Evolutionary conservation across 2,797 vertebrate species (phyloP), one percentile per base, ranked within the genome.

Genomic region (Siniperca scherzeri): DNA sequence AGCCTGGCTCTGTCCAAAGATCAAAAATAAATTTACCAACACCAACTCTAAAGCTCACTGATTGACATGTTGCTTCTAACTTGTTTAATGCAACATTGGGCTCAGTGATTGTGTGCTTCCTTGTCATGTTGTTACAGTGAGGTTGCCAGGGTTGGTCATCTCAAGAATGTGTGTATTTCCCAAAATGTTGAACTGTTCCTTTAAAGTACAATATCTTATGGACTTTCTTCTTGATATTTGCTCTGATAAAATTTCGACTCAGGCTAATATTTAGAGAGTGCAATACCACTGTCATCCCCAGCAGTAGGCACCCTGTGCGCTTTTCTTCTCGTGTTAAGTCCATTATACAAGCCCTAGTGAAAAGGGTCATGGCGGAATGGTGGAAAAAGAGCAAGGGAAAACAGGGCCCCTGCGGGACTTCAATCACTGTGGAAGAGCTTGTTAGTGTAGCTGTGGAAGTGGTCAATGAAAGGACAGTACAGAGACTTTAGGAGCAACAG

Each of bases 371-470:
- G 33, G 33, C 4, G 74, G 62, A 17, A 9, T 50, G 50, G 50
- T 52, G 21, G 50, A 86, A 86, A 84, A 42, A 70, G 62, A 78
- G 80, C 80, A 72, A 80, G 89, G 56, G 86, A 83, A 88, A 90
- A 74, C 78, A 65, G 60, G 38, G 64, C 33, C 79, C 48, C 82
- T 30, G 77, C 27, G 59, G 85, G 73, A 87, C 85, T 84, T 78
- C 82, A 86, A 79, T 77, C 76, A 78, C 68, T 46, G 10, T 17
- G 74, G 27, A 78, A 64, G 75, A 75, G 71, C 22, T 84, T 88
- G 75, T 91, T 93, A 83, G 91, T 89, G 82, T 86, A 90, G 90
- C 88, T 89, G 86, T 88, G 80, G 70, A 88, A 73, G 84, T 88
- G 71, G 86, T 90, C 80, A 77, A 61, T 80, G 85, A 91, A 55